Conservation (phyloP, 30 jellyfish, hydroid and myxozoan genomes). For the Euphysa ruthae region DNA sequence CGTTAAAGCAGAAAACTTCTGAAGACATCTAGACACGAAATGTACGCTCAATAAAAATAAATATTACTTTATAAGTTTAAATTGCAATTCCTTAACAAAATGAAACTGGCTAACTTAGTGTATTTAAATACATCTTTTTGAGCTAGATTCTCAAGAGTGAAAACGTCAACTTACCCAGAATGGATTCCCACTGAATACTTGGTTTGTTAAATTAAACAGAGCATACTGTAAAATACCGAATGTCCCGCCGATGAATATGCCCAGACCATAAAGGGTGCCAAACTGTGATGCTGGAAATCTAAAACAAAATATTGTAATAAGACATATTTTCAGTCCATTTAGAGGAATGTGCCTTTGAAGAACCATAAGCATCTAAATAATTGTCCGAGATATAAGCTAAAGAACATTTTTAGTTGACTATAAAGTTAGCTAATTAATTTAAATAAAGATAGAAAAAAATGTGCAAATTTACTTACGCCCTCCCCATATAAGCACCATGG, state of each 20-base stretch:
- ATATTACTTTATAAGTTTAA: background rate
- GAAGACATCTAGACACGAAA: no score
- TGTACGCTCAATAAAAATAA: background rate
- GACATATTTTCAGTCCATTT: no score
- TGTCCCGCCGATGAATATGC: constrained; percentile 52
- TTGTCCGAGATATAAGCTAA: no score
- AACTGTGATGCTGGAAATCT: constrained; percentile 59
- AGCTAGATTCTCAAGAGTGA: background rate
- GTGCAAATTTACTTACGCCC: constrained; percentile 55
- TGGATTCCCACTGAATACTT: constrained; percentile 40
- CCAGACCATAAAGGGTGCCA: constrained; percentile 72
- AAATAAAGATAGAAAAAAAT: background rate
- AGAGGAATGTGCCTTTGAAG: background rate
- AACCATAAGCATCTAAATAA: no score
- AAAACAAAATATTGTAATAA: background rate
- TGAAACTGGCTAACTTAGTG: no score
- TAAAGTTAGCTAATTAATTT: no score
- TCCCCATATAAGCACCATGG: constrained; percentile 81
- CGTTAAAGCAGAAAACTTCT: no score
- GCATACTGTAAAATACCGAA: constrained; percentile 66
- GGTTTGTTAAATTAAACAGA: constrained; percentile 34
- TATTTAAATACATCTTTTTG: no score
- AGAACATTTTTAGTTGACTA: no score
- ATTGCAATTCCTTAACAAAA: no score
- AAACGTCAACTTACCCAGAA: constrained; percentile 49